These are phyloP conservation scores for Diplodus sargus DNA, from an alignment of 2,797 vertebrate species.

Conservation along the genomic window DNA sequence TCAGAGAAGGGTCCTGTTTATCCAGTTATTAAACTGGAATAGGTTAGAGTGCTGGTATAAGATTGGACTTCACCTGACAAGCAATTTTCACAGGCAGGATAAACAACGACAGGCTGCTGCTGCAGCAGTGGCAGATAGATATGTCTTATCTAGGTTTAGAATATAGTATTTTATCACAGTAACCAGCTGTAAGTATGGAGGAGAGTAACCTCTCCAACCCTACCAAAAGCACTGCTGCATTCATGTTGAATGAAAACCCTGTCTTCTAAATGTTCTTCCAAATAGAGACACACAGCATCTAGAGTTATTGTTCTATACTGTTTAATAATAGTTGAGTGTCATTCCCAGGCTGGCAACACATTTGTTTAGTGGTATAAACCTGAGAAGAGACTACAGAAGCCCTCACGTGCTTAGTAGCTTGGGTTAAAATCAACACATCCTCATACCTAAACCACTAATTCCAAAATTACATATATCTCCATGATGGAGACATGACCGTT, in stretches of 20 bases:
- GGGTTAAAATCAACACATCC: no score
- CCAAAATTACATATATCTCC: no score
- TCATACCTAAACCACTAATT: no score
- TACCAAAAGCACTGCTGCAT: background rate
- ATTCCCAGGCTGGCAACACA: no score
- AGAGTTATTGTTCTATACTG: no score
- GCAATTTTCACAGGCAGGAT: conserved; percentile 13
- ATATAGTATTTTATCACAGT: background rate
- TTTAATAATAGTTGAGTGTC: no score
- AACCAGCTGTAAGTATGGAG: background rate
- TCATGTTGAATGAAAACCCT: background rate
- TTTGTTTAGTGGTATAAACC: no score
- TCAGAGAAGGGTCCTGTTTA: conserved; percentile 23
- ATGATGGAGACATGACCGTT: no score
- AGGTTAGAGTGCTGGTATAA: conserved; percentile 10
- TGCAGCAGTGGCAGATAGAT: background rate
- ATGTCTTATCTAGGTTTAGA: background rate
- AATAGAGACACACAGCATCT: no score
- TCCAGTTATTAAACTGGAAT: conserved; percentile 43
- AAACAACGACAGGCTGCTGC: conserved; percentile 13
- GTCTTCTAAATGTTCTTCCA: no score
- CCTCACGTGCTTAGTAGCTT: no score
- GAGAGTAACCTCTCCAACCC: background rate
- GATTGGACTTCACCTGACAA: background rate
- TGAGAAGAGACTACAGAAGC: no score